Evolutionary conservation across 2,113 vertebrate species (phyloP).

Genomic region (Prolemur simus): DNA sequence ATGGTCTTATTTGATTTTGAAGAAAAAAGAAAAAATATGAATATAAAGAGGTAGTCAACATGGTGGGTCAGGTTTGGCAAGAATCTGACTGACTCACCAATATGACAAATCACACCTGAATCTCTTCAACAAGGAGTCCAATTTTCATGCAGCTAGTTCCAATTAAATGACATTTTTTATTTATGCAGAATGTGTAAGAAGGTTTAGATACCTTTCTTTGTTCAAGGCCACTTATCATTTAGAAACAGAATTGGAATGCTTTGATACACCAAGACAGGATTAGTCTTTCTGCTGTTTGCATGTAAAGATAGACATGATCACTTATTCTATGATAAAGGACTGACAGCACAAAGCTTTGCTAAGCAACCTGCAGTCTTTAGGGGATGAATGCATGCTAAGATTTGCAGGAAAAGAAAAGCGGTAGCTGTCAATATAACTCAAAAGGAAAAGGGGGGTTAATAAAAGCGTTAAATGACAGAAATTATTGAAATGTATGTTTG

Average conservation of each 20-base stretch:
- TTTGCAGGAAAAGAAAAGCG: conserved; percentile 54
- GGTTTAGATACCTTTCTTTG: not conserved
- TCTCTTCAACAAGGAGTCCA: conserved; percentile 17
- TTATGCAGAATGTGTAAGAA: conserved; percentile 20
- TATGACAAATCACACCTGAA: conserved; percentile 53
- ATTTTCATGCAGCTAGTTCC: not conserved
- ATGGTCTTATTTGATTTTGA: not conserved
- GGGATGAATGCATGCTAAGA: not conserved
- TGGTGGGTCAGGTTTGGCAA: not conserved
- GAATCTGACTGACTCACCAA: not conserved
- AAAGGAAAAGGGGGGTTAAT: not conserved
- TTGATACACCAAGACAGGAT: conserved; percentile 60
- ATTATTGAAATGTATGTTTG: not conserved
- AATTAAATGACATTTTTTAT: conserved; percentile 46
- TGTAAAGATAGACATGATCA: conserved; percentile 67
- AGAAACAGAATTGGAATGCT: conserved; percentile 57
- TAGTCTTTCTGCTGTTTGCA: conserved; percentile 59
- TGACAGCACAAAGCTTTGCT: conserved; percentile 65
- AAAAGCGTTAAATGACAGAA: not conserved
- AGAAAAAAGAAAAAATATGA: not conserved
- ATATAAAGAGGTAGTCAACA: not conserved
- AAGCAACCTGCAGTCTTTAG: conserved; percentile 58
- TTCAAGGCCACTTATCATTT: conserved; percentile 65
- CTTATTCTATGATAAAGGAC: conserved; percentile 56
- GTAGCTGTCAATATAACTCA: not conserved